Evolutionary conservation across 1,140 invertebrate species (phyloP), one percentile per base, ranked within the genome.

Genomic region (Oncopeltus fasciatus): DNA sequence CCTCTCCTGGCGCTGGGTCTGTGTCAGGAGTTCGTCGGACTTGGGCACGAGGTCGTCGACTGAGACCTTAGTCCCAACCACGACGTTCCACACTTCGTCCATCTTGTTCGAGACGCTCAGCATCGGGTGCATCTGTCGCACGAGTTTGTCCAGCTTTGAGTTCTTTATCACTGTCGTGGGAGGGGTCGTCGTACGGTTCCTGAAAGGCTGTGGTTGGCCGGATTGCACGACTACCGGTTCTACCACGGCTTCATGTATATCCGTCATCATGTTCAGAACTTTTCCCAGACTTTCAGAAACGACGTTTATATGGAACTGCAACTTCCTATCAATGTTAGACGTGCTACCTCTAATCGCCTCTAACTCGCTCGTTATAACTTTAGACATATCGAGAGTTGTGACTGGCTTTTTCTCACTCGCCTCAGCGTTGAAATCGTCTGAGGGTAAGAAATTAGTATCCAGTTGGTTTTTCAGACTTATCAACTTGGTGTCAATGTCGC

Each of bases 81-180:
- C 85, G 16, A 90, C 86, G 68, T 88, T 84, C 87, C 88, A 91
- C 4, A 91, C 86, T 74, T 91, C 85, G 67, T 91, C 87, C 86
- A 91, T 90, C 73, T 91, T 90, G 69, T 66, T 67, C 1, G 86
- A 87, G 0, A 90, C 87, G n/a, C 81, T 84, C 49, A 88, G 80
- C 72, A 90, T 87, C 0, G 88, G 87, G 63, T 83, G 81, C 70
- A 89, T 89, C 74, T 87, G 84, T 64, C 85, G 80, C 0, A 86
- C 83, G 1, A 90, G 74, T 14, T 78, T 80, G 73, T 90, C 87
- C 64, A 90, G 81, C 75, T 90, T 90, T 68, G 82, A 88, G 8
- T 78, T 77, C 66, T 81, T 83, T 2, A 76, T 70, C 0, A 76
- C 66, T 0, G 71, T 64, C 1, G 82, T 78, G 4, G 76, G 67